A percentile compares a stretch with the other conserved stretches of the same genome.
Evolutionary conservation across 2,797 vertebrate species (phyloP).

Genomic region (Gastrophryne carolinensis): DNA sequence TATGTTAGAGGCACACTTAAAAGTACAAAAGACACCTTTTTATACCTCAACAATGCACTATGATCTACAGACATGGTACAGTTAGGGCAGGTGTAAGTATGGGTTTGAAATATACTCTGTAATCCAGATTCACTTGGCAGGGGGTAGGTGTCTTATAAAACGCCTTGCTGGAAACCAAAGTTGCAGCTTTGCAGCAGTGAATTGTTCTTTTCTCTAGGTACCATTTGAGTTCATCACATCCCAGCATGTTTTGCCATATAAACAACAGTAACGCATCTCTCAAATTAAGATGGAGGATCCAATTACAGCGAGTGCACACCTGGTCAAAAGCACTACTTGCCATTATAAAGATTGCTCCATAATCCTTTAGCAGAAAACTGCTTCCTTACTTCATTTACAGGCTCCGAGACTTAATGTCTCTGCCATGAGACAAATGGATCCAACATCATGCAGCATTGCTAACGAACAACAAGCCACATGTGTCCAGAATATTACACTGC

Average conservation of each 20-base stretch:
- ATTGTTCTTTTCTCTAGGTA: constrained; percentile 38
- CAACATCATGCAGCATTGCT: too few species aligned
- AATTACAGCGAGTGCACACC: constrained; percentile 43
- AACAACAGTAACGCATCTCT: constrained; percentile 41
- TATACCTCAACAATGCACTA: too few species aligned
- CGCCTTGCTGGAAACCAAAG: constrained; percentile 14
- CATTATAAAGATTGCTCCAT: constrained; percentile 13
- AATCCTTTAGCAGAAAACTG: constrained; percentile 18
- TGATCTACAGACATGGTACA: too few species aligned
- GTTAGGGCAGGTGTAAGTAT: too few species aligned
- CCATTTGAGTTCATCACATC: constrained; percentile 20
- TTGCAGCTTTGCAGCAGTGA: constrained; percentile 43
- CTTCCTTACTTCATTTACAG: too few species aligned
- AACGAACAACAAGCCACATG: too few species aligned
- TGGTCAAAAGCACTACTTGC: constrained; percentile 10
- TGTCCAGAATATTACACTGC: too few species aligned
- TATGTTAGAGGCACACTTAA: too few species aligned
- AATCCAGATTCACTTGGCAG: neutral
- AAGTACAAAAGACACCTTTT: too few species aligned
- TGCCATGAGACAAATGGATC: too few species aligned
- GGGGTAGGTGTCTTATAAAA: neutral
- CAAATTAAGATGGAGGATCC: constrained; percentile 45
- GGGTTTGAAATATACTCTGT: too few species aligned
- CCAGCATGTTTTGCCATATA: constrained; percentile 43
- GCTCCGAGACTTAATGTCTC: too few species aligned